These are phyloP conservation scores for Leucophenga montana DNA, from an alignment of 2,888 invertebrate species.

Conservation along the genomic window DNA sequence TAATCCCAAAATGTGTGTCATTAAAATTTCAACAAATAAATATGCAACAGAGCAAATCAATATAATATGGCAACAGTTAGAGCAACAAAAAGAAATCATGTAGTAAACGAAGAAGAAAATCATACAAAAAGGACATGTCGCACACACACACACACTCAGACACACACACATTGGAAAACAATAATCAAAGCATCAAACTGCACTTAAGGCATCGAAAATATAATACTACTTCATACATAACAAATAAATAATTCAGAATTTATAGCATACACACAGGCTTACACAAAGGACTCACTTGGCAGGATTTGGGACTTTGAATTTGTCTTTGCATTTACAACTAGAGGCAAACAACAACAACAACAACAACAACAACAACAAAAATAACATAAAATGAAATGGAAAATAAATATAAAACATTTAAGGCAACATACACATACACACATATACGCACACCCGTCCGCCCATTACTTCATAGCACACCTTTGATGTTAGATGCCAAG, in stretches of 20 bases:
- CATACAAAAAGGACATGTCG: no score
- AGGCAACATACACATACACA: slow-evolving; percentile 10
- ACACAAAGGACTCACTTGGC: slow-evolving; percentile 1
- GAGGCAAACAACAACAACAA: not conserved
- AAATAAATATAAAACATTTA: slow-evolving; percentile 28
- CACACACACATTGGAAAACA: slow-evolving; percentile 10
- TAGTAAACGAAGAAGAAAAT: no score
- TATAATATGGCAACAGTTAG: not conserved
- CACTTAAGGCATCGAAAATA: slow-evolving; percentile 6
- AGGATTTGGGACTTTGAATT: not conserved
- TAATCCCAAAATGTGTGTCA: not conserved
- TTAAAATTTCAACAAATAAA: not conserved
- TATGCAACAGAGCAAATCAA: no score
- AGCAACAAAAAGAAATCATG: not conserved
- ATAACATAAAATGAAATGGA: slow-evolving; percentile 5
- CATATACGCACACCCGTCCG: no score
- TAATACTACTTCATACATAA: not conserved
- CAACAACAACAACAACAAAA: not conserved
- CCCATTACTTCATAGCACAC: not conserved
- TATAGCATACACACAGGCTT: slow-evolving; percentile 16
- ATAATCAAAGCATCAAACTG: slow-evolving; percentile 23
- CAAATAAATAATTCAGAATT: slow-evolving; percentile 33
- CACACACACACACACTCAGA: no score
- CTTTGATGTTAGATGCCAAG: slow-evolving; percentile 13
- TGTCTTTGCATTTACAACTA: no score